Evolutionary conservation across 2,797 vertebrate genomes (phyloP).

Genomic region (Liasis olivaceus): DNA sequence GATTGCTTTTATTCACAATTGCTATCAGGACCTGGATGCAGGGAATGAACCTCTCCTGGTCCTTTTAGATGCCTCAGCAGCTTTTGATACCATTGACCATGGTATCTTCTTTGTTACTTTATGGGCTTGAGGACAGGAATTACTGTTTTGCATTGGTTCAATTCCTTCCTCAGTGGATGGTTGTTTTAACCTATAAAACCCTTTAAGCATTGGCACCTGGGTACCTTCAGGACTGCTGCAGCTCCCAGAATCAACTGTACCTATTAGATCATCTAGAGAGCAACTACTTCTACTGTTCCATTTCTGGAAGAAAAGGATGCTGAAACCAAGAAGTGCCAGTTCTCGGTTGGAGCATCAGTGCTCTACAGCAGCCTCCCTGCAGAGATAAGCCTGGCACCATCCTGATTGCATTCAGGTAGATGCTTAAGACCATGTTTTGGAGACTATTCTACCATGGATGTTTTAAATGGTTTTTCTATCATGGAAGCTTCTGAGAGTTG

Average conservation of each 20-base stretch:
- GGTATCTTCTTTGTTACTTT: background rate
- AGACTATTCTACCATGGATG: background rate
- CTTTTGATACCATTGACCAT: too few species aligned
- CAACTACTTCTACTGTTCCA: background rate
- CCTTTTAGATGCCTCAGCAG: background rate
- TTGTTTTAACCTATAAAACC: background rate
- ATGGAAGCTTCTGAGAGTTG: background rate
- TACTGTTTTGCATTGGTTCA: background rate
- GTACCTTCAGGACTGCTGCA: background rate
- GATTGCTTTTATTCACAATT: background rate
- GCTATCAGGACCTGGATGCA: background rate
- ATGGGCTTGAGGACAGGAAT: background rate
- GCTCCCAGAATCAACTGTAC: background rate
- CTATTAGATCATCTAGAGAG: background rate
- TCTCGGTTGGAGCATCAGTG: background rate
- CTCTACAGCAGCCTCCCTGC: background rate
- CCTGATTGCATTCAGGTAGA: background rate
- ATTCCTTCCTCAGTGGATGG: background rate
- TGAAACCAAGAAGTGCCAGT: background rate
- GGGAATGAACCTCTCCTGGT: background rate
- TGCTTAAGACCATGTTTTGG: background rate
- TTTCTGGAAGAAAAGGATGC: background rate
- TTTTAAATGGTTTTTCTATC: background rate
- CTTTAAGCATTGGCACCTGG: background rate
- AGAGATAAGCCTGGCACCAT: background rate